Evolutionary conservation across 2,888 invertebrate species (phyloP), one percentile per base, ranked within the genome.

Genomic region (Polyommatus icarus): DNA sequence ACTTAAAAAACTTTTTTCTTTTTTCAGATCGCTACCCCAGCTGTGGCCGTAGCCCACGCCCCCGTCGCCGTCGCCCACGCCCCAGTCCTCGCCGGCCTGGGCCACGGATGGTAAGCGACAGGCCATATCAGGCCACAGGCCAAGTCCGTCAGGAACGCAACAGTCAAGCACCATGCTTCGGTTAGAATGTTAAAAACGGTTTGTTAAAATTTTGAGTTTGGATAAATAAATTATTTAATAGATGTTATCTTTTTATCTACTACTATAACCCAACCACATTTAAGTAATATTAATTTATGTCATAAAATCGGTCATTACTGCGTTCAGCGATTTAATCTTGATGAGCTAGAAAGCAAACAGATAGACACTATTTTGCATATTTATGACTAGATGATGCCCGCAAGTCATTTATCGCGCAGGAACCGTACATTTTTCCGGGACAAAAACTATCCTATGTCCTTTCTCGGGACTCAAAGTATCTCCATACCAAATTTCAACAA

Each of bases 1-100:
- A 40, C 8, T 10, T 1, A 24, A 24, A 24, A 24, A 40, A 40
- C 1, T 46, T 29, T 24, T 15, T 40, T 57, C 61, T 75, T 8
- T 18, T 46, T 50, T 18, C 84, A 93, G 93, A 88, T 93, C 71
- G 91, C 93, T 0, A 86, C 91, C 36, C 93, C 93, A 15, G 88
- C 87, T 24, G 86, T 90, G 2, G 91, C 89, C 0, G 90, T 88
- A 50, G 90, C 90, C n/a, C 90, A 85, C 24, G 88, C 88, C 10
- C 87, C 88, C 72, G 15, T 78, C 8, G 90, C 90, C 50, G 91
- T 91, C 46, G 87, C 87, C 20, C 82, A 79, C 71, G 82, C 76
- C 12, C 82, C 82, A 10, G 75, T 82, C 8, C 50, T 81, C 84
- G 80, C 82, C 6, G 81, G 90, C 8, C 86, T 86, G 77, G 92